These are phyloP conservation scores for Brachionus manjavacas DNA, from an alignment of 1,140 invertebrate genomes.

Conservation along the genomic window DNA sequence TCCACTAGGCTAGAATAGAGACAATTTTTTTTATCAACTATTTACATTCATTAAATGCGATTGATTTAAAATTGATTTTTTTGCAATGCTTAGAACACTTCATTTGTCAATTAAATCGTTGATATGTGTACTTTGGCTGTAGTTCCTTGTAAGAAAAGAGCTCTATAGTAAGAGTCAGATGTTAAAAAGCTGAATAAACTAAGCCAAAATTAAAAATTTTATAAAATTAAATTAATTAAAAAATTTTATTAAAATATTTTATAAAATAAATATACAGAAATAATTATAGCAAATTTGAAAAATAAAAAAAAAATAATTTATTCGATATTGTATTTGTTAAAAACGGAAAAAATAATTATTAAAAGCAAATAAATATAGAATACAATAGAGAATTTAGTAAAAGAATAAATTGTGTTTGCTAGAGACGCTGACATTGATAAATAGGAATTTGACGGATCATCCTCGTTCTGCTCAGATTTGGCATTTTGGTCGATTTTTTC, in stretches of 20 bases:
- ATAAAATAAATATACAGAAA: background rate
- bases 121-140: too few species aligned
- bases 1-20: too few species aligned
- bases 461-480: background rate
- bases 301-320: background rate
- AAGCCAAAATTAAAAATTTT: too few species aligned
- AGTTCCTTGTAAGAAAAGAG: too few species aligned
- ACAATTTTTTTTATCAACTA: too few species aligned
- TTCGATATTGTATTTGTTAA: slow-evolving; percentile 29
- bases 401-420: slow-evolving; percentile 4
- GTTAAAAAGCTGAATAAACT: too few species aligned
- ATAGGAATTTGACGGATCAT: background rate
- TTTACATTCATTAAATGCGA: too few species aligned
- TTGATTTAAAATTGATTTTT: too few species aligned
- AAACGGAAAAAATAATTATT: slow-evolving; percentile 29
- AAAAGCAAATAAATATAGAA: slow-evolving; percentile 34
- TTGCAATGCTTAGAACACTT: too few species aligned
- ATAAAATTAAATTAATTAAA: too few species aligned
- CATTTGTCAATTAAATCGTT: too few species aligned
- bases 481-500: background rate
- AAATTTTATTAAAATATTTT: background rate
- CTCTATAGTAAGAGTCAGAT: too few species aligned
- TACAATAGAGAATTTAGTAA: slow-evolving; percentile 31
- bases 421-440: slow-evolving; percentile 7
- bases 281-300: background rate